Evolutionary conservation across 92 coral and sea anemone species (phyloP).

Genomic region (Phenganax subtilis): DNA sequence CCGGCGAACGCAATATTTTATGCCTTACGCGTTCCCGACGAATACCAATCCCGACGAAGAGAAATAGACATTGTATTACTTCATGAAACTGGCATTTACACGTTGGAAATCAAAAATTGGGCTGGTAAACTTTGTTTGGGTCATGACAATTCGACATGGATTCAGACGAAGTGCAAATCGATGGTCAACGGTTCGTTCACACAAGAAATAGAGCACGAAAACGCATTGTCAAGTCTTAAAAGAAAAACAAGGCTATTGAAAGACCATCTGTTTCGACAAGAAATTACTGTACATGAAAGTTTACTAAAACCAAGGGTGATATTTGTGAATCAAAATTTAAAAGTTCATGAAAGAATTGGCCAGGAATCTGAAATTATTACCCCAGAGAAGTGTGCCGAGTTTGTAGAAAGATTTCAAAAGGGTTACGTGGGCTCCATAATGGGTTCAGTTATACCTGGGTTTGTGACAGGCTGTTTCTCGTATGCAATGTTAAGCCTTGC

Average conservation of each 20-base stretch:
- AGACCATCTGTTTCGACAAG: conserved; percentile 73
- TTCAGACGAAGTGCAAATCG: conserved; percentile 66
- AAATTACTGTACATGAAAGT: conserved; percentile 56
- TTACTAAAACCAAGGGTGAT: conserved; percentile 67
- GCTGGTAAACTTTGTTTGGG: conserved; percentile 68
- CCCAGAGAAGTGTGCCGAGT: conserved; percentile 57
- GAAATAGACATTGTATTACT: conserved; percentile 88
- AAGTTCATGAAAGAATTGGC: conserved; percentile 58
- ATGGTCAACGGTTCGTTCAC: conserved; percentile 43
- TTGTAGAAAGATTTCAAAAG: conserved; percentile 71
- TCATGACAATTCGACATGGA: conserved; percentile 69
- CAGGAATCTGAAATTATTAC: conserved; percentile 58
- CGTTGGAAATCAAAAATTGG: conserved; percentile 87
- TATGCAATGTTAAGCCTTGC: conserved; percentile 53
- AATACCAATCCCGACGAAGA: conserved; percentile 77
- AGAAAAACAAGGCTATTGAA: conserved; percentile 65
- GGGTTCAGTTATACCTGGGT: conserved; percentile 66
- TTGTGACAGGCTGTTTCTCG: conserved; percentile 69
- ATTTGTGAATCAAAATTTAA: conserved; percentile 69
- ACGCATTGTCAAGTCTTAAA: conserved; percentile 58
- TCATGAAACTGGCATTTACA: conserved; percentile 62
- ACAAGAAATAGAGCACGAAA: conserved; percentile 80
- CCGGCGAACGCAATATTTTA: conserved; percentile 75
- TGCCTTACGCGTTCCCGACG: conserved; percentile 85
- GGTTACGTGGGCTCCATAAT: conserved; percentile 63